Evolutionary conservation across 2,113 vertebrate species (phyloP).

Genomic region (zebrafish (Danio rerio)): GRCz12tu NC_133182.1:34641001-34641500

Average conservation of each 20-base stretch:
- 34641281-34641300: too few relatives aligned
- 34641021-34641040: constrained; percentile 10
- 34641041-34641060: background rate
- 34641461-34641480: background rate
- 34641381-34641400: background rate
- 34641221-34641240: too few relatives aligned
- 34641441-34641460: background rate
- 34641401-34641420: background rate
- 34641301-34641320: too few relatives aligned
- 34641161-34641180: too few relatives aligned
- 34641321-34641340: too few relatives aligned
- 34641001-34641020: constrained; percentile 15
- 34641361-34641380: background rate
- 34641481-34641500: background rate
- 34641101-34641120: too few relatives aligned
- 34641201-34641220: too few relatives aligned
- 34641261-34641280: too few relatives aligned
- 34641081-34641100: background rate
- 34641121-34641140: too few relatives aligned
- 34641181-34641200: too few relatives aligned
- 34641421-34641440: background rate
- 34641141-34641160: too few relatives aligned
- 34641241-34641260: too few relatives aligned
- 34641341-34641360: background rate
- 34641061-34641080: background rate